Conservation (phyloP, 2,888 invertebrate genomes). For the Andricus quercusramuli region DNA sequence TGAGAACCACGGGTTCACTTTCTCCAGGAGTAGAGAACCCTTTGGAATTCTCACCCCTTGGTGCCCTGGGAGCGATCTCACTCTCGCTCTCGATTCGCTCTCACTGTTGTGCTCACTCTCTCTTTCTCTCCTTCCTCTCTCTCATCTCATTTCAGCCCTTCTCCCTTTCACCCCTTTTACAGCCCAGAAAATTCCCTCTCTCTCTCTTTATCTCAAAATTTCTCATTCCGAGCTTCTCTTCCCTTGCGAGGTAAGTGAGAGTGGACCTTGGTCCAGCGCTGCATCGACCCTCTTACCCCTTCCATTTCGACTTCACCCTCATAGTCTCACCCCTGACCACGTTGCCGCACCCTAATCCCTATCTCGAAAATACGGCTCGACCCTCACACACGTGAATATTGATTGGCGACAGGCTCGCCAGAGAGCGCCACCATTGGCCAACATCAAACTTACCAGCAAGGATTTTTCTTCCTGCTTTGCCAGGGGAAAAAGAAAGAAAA, state of each 20-base stretch:
- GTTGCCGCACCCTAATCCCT: conserved; percentile 77
- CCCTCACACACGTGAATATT: conserved; percentile 68
- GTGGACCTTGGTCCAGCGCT: conserved; percentile 77
- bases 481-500: background rate
- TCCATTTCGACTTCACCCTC: conserved; percentile 58
- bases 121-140: conserved; percentile 47
- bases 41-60: conserved; percentile 74
- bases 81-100: conserved; percentile 75
- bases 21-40: conserved; percentile 72
- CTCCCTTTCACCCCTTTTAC: conserved; percentile 33
- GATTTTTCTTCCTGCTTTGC: conserved; percentile 4
- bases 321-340: conserved; percentile 64
- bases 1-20: conserved; percentile 76
- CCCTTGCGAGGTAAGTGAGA: conserved; percentile 70
- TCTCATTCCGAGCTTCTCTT: conserved; percentile 54
- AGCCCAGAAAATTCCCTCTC: conserved; percentile 33
- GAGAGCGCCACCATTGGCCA: conserved; percentile 70
- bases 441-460: conserved; percentile 42
- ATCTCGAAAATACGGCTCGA: conserved; percentile 73
- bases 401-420: conserved; percentile 72
- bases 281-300: conserved; percentile 76
- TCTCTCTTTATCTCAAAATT: conserved; percentile 53
- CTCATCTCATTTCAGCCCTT: conserved; percentile 41
- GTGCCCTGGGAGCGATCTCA: conserved; percentile 69
- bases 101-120: conserved; percentile 58